Base-by-base conservation (phyloP, 1,140 invertebrate species). In the Atta texana region DNA sequence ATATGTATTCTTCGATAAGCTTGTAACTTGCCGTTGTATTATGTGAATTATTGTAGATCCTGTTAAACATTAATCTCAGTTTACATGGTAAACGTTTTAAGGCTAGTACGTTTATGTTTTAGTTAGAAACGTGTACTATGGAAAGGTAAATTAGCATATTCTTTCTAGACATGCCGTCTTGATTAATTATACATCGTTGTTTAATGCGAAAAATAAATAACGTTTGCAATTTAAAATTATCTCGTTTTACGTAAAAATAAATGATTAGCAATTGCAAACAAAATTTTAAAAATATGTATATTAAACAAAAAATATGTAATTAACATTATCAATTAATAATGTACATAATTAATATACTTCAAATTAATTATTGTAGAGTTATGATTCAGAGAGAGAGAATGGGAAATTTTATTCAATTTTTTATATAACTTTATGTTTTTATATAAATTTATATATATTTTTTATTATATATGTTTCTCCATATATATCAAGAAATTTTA, bases 31-130 rank as follows among this genome's bases (percentile, higher is more conserved):
- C 8, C 28, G 4, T 10, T 78, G n/a, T 18, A 12, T 44, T 78
- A 53, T 39, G 44, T 44, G 24, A 2, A 10, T 18, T 49, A 28
- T n/a, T 78, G 34, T 6, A 12, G 8, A 69, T 31, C 16, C 55
- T 53, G 10, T 81, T 81, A 10, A 81, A 39, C 31, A 39, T 55
- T 69, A 81, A 81, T 81, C 49, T 57, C 21, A 39, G 39, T 69
- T 80, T 53, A 69, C 64, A 49, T 31, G 34, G 31, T 8, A 39
- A 69, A 69, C 31, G 21, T 31, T 81, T 69, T 53, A 51, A 69
- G 7, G n/a, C 63, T 31, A 64, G n/a, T 24, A 69, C 16, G n/a
- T 28, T 18, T 55, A 69, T 53, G 18, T 6, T 31, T 53, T n/a
- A 53, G 16, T 64, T 18, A 78, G 59, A 31, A 34, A 51, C 55